Conservation (phyloP, 2,113 vertebrate genomes). For the Lethenteron reissneri region DNA sequence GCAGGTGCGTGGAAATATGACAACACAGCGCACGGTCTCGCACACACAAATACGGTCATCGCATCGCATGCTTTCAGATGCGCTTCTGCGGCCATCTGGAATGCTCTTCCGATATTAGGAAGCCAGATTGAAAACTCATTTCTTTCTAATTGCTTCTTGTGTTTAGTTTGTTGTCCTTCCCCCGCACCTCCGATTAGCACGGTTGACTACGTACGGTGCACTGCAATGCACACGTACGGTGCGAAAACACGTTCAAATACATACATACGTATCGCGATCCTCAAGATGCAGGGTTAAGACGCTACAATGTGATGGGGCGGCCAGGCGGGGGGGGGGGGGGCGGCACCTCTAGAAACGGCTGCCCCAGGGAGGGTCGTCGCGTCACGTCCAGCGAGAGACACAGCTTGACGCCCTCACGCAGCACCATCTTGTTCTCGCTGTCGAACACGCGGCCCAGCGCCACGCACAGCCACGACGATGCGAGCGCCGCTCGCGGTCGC, state of each 20-base stretch:
- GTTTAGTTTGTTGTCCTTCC: no score
- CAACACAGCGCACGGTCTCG: no score
- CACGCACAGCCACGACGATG: slow-evolving; percentile 66
- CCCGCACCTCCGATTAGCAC: no score
- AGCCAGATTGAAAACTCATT: no score
- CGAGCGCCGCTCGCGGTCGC: slow-evolving; percentile 17
- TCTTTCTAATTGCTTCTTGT: no score
- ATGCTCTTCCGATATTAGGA: no score
- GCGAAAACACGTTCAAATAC: background rate
- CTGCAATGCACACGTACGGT: no score
- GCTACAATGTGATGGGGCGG: background rate
- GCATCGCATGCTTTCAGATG: no score
- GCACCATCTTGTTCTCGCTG: slow-evolving; percentile 67
- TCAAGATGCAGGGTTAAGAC: background rate
- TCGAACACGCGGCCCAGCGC: slow-evolving; percentile 83
- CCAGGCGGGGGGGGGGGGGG: no score
- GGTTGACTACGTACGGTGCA: background rate
- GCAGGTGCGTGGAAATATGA: no score
- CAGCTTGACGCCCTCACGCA: slow-evolving; percentile 52
- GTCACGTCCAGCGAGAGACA: slow-evolving; percentile 44
- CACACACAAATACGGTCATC: no score
- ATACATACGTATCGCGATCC: background rate
- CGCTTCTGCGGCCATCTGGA: no score
- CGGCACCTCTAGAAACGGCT: slow-evolving; percentile 42
- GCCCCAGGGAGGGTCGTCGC: slow-evolving; percentile 27